phyloP scores from a whole-genome alignment of 2,888 invertebrate species.

The Lutraria lutraria region DNA sequence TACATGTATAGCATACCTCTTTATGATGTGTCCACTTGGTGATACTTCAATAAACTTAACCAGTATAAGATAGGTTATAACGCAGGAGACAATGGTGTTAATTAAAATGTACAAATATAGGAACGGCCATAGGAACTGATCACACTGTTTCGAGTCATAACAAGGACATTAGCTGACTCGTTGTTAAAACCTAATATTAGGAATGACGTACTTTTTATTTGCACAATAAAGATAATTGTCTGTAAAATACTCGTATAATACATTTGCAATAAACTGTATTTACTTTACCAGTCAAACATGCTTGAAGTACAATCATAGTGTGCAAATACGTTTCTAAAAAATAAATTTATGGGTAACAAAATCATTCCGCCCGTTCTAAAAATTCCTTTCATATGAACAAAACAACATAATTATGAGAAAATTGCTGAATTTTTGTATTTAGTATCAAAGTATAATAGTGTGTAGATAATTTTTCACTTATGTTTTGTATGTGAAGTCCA shows the following conservation, averaged over 20 bases:
- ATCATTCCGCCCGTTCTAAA: background rate
- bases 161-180: too few relatives aligned
- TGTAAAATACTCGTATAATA: too few relatives aligned
- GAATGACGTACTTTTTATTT: background rate
- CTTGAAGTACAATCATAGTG: background rate
- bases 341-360: background rate
- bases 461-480: conserved; percentile 2
- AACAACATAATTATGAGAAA: background rate
- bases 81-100: background rate
- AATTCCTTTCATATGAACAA: conserved; percentile 12
- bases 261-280: background rate
- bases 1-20: too few relatives aligned
- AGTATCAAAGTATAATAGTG: background rate
- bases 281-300: background rate
- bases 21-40: background rate
- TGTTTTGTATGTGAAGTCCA: background rate
- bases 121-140: background rate
- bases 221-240: background rate
- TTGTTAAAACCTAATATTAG: conserved; percentile 3
- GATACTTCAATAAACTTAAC: background rate
- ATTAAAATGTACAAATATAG: background rate
- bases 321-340: background rate
- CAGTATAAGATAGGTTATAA: background rate
- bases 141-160: too few relatives aligned
- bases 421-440: background rate